These are phyloP conservation scores for Fukomys damarensis DNA, from an alignment of 2,113 vertebrate species.

Conservation along the genomic window DNA sequence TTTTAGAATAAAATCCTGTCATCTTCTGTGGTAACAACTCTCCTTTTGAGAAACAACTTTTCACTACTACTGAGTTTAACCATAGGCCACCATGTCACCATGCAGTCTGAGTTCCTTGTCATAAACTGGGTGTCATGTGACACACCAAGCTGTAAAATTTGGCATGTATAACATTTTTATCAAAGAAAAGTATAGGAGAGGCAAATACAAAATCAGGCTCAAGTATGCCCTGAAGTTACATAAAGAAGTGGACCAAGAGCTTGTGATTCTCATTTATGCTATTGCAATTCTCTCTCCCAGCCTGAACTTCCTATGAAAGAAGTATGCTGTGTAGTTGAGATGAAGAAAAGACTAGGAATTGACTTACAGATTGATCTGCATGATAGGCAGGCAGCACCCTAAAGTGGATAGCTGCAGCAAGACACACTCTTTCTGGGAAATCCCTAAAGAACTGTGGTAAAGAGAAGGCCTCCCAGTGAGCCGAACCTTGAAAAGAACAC, in stretches of 20 bases:
- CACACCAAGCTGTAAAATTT: too few relatives aligned
- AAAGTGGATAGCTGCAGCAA: background rate
- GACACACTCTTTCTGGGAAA: background rate
- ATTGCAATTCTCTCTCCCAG: background rate
- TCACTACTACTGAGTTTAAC: background rate
- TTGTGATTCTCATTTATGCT: background rate
- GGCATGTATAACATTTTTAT: too few relatives aligned
- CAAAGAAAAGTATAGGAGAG: background rate
- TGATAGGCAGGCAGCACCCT: background rate
- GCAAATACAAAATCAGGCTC: background rate
- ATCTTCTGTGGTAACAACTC: background rate
- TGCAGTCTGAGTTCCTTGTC: background rate
- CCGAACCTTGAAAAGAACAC: background rate
- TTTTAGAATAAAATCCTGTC: background rate
- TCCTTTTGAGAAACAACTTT: background rate
- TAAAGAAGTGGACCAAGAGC: background rate
- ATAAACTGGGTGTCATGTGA: too few relatives aligned
- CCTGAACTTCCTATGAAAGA: background rate
- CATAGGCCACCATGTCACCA: background rate
- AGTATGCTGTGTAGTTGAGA: background rate
- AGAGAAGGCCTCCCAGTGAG: background rate
- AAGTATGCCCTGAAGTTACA: background rate
- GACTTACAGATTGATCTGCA: background rate
- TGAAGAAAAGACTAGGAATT: background rate
- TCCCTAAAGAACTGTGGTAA: background rate